phyloP scores from a whole-genome alignment of 2,797 vertebrate species.

The Gobionotothen gibberifrons region DNA sequence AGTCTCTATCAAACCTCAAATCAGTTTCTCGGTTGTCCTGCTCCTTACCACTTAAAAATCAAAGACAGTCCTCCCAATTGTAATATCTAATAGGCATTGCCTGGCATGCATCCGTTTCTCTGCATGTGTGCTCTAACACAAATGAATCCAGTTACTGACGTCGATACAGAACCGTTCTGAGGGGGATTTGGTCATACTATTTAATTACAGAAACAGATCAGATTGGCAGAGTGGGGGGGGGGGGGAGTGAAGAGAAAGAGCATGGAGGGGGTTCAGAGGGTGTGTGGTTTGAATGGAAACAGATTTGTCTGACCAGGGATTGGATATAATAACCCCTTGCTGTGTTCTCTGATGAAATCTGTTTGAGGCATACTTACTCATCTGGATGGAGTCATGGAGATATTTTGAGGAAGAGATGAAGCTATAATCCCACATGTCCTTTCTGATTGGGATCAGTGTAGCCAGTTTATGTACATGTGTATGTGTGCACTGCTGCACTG shows the following conservation, averaged over 20 bases:
- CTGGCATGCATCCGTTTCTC: constrained; percentile 31
- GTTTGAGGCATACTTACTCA: constrained; percentile 38
- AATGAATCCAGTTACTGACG: constrained; percentile 40
- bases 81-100: constrained; percentile 45
- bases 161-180: constrained; percentile 49
- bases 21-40: constrained; percentile 28
- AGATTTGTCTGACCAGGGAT: constrained; percentile 68
- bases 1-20: constrained; percentile 45
- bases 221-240: constrained; percentile 30
- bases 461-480: constrained; percentile 30
- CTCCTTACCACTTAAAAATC: constrained; percentile 29
- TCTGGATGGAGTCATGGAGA: constrained; percentile 31
- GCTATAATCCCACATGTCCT: constrained; percentile 37
- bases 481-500: constrained; percentile 26
- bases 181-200: constrained; percentile 61
- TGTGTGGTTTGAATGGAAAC: constrained; percentile 71
- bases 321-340: constrained; percentile 65
- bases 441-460: constrained; percentile 43
- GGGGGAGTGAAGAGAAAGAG: constrained; percentile 1
- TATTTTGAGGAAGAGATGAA: constrained; percentile 29
- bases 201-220: constrained; percentile 61
- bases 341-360: constrained; percentile 66
- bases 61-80: constrained; percentile 39
- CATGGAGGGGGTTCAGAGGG: constrained; percentile 31
- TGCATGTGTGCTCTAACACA: constrained; percentile 36